A percentile compares a stretch with the other conserved stretches of the same genome.
phyloP scores from a whole-genome alignment of 2,888 invertebrate genomes.

The Caenorhabditis sp. region DNA sequence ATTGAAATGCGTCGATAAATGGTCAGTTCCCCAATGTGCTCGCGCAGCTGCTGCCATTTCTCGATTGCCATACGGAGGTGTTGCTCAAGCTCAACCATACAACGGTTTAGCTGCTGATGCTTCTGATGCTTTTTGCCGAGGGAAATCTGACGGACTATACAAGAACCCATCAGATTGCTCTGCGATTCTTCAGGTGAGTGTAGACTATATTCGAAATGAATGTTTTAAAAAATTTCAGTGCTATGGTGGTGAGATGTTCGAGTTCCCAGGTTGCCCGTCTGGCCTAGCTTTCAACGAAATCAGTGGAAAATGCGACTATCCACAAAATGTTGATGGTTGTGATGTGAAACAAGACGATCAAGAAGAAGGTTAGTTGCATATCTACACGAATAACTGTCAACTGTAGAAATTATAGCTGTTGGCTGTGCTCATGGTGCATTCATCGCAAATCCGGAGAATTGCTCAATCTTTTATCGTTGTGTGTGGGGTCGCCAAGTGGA shows the following conservation, averaged over 20 bases:
- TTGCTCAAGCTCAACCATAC: background rate
- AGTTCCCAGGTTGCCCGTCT: conserved; percentile 56
- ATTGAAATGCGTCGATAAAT: conserved; percentile 21
- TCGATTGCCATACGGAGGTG: background rate
- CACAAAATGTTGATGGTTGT: conserved; percentile 53
- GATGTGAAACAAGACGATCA: conserved; percentile 6
- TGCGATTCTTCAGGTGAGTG: conserved; percentile 40
- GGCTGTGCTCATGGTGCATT: conserved; percentile 55
- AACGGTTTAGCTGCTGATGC: background rate
- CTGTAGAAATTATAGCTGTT: conserved; percentile 1
- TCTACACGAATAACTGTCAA: background rate
- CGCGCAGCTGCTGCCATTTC: background rate
- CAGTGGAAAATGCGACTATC: conserved; percentile 61
- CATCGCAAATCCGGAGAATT: conserved; percentile 49
- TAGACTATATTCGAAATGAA: background rate
- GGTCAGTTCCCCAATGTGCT: conserved; percentile 17
- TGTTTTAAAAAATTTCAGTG: conserved; percentile 47
- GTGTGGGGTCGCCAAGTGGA: conserved; percentile 58
- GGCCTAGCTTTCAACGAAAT: conserved; percentile 62
- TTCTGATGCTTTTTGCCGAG: conserved; percentile 40
- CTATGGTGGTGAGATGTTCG: conserved; percentile 57
- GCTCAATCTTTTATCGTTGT: conserved; percentile 62
- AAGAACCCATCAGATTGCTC: conserved; percentile 58
- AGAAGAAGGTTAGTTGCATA: background rate
- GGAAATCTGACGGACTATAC: conserved; percentile 59